Base-by-base conservation (phyloP, 2,113 vertebrate species). In the Pavo muticus region DNA sequence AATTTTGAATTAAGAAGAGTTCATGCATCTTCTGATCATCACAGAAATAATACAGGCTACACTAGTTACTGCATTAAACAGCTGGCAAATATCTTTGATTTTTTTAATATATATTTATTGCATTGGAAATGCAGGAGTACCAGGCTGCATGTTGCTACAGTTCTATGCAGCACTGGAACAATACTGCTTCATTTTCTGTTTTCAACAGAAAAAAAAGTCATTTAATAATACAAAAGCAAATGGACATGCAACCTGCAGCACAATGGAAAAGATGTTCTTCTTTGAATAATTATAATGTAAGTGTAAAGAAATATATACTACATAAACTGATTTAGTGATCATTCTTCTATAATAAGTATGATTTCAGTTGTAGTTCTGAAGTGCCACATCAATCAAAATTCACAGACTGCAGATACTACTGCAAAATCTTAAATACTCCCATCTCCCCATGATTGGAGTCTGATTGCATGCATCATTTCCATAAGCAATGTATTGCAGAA, bases 271-370 rank as follows among this genome's bases (percentile, higher is more conserved):
- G 76, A 90, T 65, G 81, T 88, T 30, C 19, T 93, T 29, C 23
- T 91, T 93, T 88, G 87, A 96, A 95, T 94, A 95, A 94, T 90
- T 93, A 95, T 81, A 82, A 87, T 86, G 90, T 78, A 94, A 89
- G 39, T 80, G 94, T 93, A 94, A 93, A 92, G 87, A 95, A 94
- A 94, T 76, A 91, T 74, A 86, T 83, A 88, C 85, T 85, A 77
- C 83, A 94, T 77, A 88, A 94, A 94, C 74, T 80, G 94, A 91
- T 95, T 95, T 90, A 95, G 69, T 88, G 93, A 93, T 91, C 85
- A 94, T 50, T 93, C 88, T 32, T 52, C 92, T 71, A 90, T 87
- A 93, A 96, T 82, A 95, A 95, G 92, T 89, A 94, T 47, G 71
- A 75, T 94, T 93, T 93, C 88, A 80, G 94, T 87, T 92, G 83